Evolutionary conservation across 2,888 invertebrate genomes (phyloP).

Genomic region (Halictus ligatus): DNA sequence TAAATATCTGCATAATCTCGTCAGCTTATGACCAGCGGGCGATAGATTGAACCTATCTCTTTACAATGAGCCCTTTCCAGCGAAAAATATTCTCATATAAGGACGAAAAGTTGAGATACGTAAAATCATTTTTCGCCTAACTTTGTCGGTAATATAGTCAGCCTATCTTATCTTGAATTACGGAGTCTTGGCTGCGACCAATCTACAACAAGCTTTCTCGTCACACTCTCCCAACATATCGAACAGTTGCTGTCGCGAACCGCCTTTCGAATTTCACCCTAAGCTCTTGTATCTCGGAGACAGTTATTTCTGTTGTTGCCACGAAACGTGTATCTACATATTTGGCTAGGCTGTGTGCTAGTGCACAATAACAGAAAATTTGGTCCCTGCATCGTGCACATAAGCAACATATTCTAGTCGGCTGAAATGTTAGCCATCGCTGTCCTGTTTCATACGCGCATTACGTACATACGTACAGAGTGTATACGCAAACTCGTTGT

Average conservation of each 20-base stretch:
- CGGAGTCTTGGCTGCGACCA: too few relatives aligned
- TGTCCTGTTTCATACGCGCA: neutral
- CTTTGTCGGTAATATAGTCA: too few relatives aligned
- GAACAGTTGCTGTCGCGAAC: neutral
- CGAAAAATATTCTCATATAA: too few relatives aligned
- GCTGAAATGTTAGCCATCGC: conserved; percentile 7
- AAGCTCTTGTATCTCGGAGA: neutral
- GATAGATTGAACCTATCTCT: too few relatives aligned
- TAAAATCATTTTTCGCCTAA: too few relatives aligned
- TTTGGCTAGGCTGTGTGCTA: conserved; percentile 1
- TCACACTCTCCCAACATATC: neutral
- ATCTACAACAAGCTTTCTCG: too few relatives aligned
- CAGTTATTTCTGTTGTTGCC: neutral
- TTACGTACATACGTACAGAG: conserved; percentile 24
- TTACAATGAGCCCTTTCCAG: too few relatives aligned
- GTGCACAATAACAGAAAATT: conserved; percentile 46
- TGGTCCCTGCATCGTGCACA: conserved; percentile 25
- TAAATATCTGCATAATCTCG: too few relatives aligned
- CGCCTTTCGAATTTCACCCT: neutral
- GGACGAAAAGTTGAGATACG: too few relatives aligned
- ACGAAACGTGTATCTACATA: conserved; percentile 4
- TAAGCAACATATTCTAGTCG: conserved; percentile 16
- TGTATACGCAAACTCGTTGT: conserved; percentile 29
- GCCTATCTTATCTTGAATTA: too few relatives aligned
- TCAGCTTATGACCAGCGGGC: too few relatives aligned